A percentile compares a stretch with the other conserved stretches of the same genome.
Conservation (phyloP, 2,797 vertebrate species). For the Acomys russatus region DNA sequence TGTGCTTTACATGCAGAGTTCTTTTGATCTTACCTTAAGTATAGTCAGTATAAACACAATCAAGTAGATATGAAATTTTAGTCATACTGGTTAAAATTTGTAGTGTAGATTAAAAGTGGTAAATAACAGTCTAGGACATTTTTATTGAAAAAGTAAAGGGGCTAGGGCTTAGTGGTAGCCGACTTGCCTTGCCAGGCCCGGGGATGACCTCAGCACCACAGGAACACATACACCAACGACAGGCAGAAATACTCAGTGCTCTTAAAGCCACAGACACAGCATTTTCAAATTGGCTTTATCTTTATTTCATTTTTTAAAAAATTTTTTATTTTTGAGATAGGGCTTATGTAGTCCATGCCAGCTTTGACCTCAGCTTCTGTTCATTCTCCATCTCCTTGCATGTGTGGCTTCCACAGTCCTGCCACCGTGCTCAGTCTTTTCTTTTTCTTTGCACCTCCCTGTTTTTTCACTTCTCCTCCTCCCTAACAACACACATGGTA, state of each 20-base stretch:
- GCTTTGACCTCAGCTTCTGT: not conserved
- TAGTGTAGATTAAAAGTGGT: conserved; percentile 41
- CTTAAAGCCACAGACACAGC: not conserved
- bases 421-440: not conserved
- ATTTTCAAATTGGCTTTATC: not conserved
- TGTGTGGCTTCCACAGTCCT: not conserved
- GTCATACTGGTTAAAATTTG: conserved; percentile 38
- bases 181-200: not conserved
- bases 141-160: not conserved
- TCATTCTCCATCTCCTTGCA: not conserved
- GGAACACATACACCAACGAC: not conserved
- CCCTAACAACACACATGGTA: not conserved
- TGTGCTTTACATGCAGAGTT: conserved; percentile 45
- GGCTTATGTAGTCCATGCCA: not conserved
- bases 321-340: not conserved
- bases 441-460: too few relatives aligned
- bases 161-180: not conserved
- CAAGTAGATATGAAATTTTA: not conserved
- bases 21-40: not conserved
- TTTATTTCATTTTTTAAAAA: not conserved
- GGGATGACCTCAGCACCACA: not conserved
- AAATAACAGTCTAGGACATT: not conserved
- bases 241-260: conserved; percentile 19
- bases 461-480: not conserved
- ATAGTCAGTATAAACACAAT: not conserved